Evolutionary conservation across 2,113 vertebrate species (phyloP), one percentile per base, ranked within the genome.

Genomic region (Vulpes vulpes): DNA sequence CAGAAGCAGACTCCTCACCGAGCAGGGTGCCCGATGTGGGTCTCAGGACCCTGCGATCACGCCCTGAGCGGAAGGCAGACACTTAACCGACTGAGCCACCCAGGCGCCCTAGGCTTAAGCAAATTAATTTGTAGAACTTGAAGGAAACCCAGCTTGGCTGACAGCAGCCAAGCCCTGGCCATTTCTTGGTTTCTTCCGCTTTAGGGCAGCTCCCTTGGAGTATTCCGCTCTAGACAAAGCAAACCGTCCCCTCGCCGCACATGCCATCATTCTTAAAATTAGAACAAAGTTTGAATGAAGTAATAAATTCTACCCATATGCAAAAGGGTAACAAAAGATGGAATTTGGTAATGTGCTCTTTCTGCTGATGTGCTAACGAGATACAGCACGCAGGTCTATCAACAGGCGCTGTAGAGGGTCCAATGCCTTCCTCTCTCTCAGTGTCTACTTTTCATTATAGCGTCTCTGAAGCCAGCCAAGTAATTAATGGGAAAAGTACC

Each of bases 231-330:
- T 27, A 94, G 74, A 92, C 83, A 94, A 80, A 92, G 89, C 81
- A 64, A 74, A 60, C 25, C 4, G 0, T 5, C 60, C 60, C 85
- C 60, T 8, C 1, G 11, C 88, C 38, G 82, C 76, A 82, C 79
- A 80, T 25, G 79, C 27, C 91, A 62, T 57, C 55, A 12, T 78
- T 79, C 94, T 96, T 89, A 94, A 95, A 93, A 95, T 93, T 79
- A 91, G 93, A 95, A 94, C 59, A 43, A 96, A 98, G 82, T 95
- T 64, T 64, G 94, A 96, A 76, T 94, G 65, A 97, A 96, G 60
- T 87, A 71, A 91, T 94, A 65, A 71, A 91, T 94, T 83, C 84
- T 80, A 59, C 71, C 60, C 92, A 74, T 25, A 79, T 85, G 81
- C 60, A 91, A 95, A 95, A 55, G 20, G 23, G 80, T 38, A 91